Evolutionary conservation across 2,113 vertebrate species (phyloP), one percentile per base, ranked within the genome.

Genomic region (Pholis gunnellus): DNA sequence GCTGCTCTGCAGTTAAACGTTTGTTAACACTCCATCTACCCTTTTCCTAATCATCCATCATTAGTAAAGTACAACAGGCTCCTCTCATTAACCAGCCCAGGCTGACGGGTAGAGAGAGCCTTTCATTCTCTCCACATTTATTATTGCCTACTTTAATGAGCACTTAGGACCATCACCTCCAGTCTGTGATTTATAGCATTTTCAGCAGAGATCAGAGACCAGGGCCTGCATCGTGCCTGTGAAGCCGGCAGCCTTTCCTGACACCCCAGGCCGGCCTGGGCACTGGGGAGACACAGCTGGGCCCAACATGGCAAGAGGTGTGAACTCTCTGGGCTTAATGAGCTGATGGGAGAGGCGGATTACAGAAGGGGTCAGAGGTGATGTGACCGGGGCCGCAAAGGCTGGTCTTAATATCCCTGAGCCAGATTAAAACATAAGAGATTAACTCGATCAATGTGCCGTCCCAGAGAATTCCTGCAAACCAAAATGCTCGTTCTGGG

Each of bases 261-360:
- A 93, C 90, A 92, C 86, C 83, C 69, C 22, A 64, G 87, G 77
- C 82, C 22, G 69, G 87, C 69, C 44, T 38, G 81, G 85, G 81
- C 85, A 88, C 82, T 18, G 60, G 84, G 86, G 81, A 83, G 85
- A 87, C 88, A 85, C 92, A 95, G 94, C 95, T 94, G 92, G 89
- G 83, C 72, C 79, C 94, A 94, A 93, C 92, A 94, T 94, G 95
- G 91, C 61, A 10, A 90, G 91, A 95, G 93, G 95, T 95, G 95
- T 94, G 93, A 95, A 93, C 81, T 85, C 86, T 82, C 48, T n/a
- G 17, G 67, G 61, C 80, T 84, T 95, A 94, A 95, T 92, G 93
- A 95, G 94, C 88, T 80, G 91, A 89, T 84, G 88, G 90, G 72
- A 85, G 88, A 86, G 91, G 87, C 80, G 85, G 92, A 94, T 92